Evolutionary conservation across 2,888 invertebrate genomes (phyloP), one percentile per base, ranked within the genome.

Genomic region (Amorpha juglandis): DNA sequence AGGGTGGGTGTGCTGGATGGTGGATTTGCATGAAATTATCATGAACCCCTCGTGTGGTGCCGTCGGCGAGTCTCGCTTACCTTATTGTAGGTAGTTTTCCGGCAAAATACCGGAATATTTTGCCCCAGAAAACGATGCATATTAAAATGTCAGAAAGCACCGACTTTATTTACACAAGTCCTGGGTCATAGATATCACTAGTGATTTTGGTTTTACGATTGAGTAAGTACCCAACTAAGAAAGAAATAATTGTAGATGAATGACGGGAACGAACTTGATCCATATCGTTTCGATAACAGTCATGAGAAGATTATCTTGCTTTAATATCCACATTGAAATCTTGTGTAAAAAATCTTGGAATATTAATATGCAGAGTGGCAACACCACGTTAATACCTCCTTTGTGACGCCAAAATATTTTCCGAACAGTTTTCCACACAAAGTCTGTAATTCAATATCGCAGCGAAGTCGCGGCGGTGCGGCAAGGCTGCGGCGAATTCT

Each of bases 371-470:
- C 42, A 48, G n/a, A 63, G 47, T 70, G 53, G 63, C 63, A 66
- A 66, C 75, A 69, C 74, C 71, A 74, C 71, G 77, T 78, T 87
- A 90, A 91, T 90, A 88, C 91, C 89, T 88, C 85, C 84, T 91
- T 91, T 91, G 92, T 92, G 86, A 84, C 84, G 87, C 82, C 88
- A 89, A 92, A 92, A 93, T 93, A 92, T 93, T 93, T 93, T 91
- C 86, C 83, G 91, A 84, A 90, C 92, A 89, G 92, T 93, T 92
- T 92, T 89, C 84, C 86, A 90, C 87, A 91, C 92, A 92, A 89
- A 90, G 89, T 86, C 87, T 85, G 81, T 92, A 92, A 92, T 89
- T 92, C 81, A 88, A 92, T 91, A 88, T 79, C 76, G 69, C 75
- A 47, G 52, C 27, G 27, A 1, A 4, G 27, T n/a, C 27, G 4